Conservation (phyloP, 2,888 invertebrate genomes). For the Phyllotreta striolata region DNA sequence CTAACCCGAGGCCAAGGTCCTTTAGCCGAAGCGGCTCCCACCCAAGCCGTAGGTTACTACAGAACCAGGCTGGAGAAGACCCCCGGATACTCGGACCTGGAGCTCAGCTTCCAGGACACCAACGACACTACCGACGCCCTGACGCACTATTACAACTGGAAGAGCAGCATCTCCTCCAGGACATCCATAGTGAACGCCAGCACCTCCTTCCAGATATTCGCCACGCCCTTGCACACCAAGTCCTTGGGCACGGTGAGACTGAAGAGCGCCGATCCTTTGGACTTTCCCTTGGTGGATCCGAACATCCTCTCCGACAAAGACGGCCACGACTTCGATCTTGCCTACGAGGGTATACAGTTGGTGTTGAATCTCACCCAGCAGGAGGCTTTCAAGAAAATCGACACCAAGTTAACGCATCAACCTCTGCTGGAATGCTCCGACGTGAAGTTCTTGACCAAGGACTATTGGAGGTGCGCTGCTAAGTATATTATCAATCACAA, state of each 20-base stretch:
- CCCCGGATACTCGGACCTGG: conserved; percentile 34
- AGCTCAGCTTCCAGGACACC: conserved; percentile 32
- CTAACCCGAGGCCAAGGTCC: conserved; percentile 63
- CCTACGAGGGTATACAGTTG: conserved; percentile 68
- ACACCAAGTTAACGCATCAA: conserved; percentile 67
- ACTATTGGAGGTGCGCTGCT: conserved; percentile 63
- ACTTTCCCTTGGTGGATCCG: conserved; percentile 50
- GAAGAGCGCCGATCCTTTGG: conserved; percentile 48
- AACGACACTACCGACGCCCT: conserved; percentile 28
- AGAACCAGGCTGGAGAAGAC: conserved; percentile 27
- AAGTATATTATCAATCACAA: conserved; percentile 60
- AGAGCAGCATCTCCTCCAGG: conserved; percentile 6
- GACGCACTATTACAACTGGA: conserved; percentile 19
- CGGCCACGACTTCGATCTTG: conserved; percentile 69
- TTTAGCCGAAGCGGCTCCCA: conserved; percentile 19
- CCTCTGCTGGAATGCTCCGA: conserved; percentile 47
- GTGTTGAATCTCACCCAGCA: too few species aligned
- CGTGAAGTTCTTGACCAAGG: too few species aligned
- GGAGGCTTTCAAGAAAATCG: conserved; percentile 52
- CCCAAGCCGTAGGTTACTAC: conserved; percentile 35
- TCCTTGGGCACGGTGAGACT: conserved; percentile 49
- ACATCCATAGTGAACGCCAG: conserved; percentile 17
- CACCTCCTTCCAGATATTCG: conserved; percentile 39
- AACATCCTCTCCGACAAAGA: conserved; percentile 45
- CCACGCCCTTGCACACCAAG: conserved; percentile 50